A percentile compares a stretch with the other conserved stretches of the same genome.
Evolutionary conservation across 2,888 invertebrate genomes (phyloP).

Genomic region (Smittia sp.): DNA sequence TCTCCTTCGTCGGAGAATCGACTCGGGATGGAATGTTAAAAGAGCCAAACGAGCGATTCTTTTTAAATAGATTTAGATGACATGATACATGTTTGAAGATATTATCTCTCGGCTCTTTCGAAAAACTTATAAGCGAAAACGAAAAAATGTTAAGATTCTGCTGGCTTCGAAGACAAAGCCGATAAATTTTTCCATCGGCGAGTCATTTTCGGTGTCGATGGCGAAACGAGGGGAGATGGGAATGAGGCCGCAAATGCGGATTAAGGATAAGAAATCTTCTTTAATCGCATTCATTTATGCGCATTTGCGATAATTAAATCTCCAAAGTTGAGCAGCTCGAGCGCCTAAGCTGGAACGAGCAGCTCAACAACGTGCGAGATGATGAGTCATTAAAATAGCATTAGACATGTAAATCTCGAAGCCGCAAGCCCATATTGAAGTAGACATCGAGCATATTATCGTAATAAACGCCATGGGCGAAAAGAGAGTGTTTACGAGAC

Average conservation of each 20-base stretch:
- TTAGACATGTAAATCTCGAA: slow-evolving; percentile 32
- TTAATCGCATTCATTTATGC: slow-evolving; percentile 9
- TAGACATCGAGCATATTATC: slow-evolving; percentile 18
- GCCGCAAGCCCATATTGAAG: slow-evolving; percentile 33
- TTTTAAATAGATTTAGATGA: slow-evolving; percentile 41
- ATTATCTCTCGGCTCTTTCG: slow-evolving; percentile 27
- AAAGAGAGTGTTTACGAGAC: slow-evolving; percentile 35
- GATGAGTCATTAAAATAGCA: slow-evolving; percentile 35
- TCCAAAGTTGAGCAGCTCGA: not conserved
- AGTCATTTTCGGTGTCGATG: slow-evolving; percentile 9
- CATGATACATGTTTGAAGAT: slow-evolving; percentile 41
- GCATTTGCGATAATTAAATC: slow-evolving; percentile 20
- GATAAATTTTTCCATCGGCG: not conserved
- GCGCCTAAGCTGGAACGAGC: not conserved
- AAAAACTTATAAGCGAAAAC: slow-evolving; percentile 3
- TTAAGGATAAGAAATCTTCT: slow-evolving; percentile 21
- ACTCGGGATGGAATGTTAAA: slow-evolving; percentile 32
- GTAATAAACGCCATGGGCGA: slow-evolving; percentile 36
- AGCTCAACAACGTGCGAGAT: not conserved
- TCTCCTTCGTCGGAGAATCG: not conserved
- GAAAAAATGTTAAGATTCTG: slow-evolving; percentile 17
- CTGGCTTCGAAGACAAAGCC: not conserved
- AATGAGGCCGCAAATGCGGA: slow-evolving; percentile 27
- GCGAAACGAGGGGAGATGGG: not conserved
- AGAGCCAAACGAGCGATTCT: slow-evolving; percentile 29